Base-by-base conservation (phyloP, 1,140 invertebrate species). In the Apocrypta bakeri region DNA sequence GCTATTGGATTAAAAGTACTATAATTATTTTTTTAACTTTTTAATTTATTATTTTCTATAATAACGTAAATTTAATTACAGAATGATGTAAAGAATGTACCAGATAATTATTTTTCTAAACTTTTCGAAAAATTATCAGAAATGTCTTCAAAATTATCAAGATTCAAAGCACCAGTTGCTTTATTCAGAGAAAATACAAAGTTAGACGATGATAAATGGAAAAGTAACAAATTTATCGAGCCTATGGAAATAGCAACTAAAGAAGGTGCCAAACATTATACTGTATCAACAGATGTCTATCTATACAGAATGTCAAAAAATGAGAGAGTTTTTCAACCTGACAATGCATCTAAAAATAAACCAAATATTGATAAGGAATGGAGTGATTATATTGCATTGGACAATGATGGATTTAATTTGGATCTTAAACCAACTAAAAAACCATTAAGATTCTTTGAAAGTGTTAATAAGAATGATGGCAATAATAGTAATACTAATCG, bases 1-100 rank as follows among this genome's bases (percentile, higher is more conserved):
- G 88, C 89, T 66, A 61, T 90, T 81, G 91, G 84, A 76, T 84
- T 91, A 3, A 91, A 90, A 86, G 91, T 92, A 88, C 33, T 75
- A 31, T 9, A 37, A 29, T 37, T 11, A 27, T 42, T 74, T 40
- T 74, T 24, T 21, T 56, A 21, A 21, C 7, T 27, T 48, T 48
- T 21, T 12, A 14, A 24, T 64, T 9, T 33, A 79, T 56, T 71
- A 21, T 24, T 82, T 75, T 40, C 79, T 80, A 72, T 37, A 61
- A 2, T 17, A 33, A 71, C 4, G 12, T 40, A 29, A 25, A 64
- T 76, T 76, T 14, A 63, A 79, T 56, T 74, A 4, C 66, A 90
- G 89, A 84, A 84, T 63, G 21, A 71, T 11, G 85, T 85, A 14
- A 75, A 79, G 25, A 66, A 83, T 12, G 79, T 76, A 29, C 1